Evolutionary conservation across 1,140 invertebrate genomes (phyloP), one percentile per base, ranked within the genome.

Genomic region (Dicyema japonicum): DNA sequence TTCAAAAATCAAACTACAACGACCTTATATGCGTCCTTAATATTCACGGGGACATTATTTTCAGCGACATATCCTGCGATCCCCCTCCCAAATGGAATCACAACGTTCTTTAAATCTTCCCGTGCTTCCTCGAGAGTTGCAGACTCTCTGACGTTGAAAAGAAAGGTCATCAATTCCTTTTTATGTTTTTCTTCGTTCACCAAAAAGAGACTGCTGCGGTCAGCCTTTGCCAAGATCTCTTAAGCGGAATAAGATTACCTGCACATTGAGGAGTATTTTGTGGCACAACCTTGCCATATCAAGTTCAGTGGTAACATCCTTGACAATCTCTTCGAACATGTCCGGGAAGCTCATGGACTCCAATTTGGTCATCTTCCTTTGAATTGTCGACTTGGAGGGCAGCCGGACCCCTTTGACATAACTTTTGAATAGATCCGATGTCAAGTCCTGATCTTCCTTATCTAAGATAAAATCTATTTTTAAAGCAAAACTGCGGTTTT

Each of bases 211-310:
- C 13, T 15, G 9, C 14, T 14, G 5, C 18, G 13, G n/a, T 31
- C 27, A 17, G 21, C 11, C 16, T n/a, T 5, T 5, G 16, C 5
- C 26, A 15, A 27, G 13, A 7, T 5, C 5, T 15, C 5, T 15
- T 12, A 12, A 27, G 9, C 19, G 23, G 14, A 15, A 13, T 22
- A 26, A 76, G 22, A 82, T 56, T 28, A 72, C 52, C 22, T 69
- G 65, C 2, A 80, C 72, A 49, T 80, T 82, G 11, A 72, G 69
- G 15, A 80, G 58, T 36, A 80, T 80, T 57, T 82, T 82, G 50
- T 78, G 71, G 43, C 72, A 82, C 4, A 82, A 59, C 7, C 70
- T 64, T 47, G 80, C 69, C 39, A 82, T 74, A 43, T 82, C 72
- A 40, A 80, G 45, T 48, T 82, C 74, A 44, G 75, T 78, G 32